Percentiles rank a stretch among this genome's conserved stretches.
Evolutionary conservation across 2,888 invertebrate species (phyloP).

Genomic region (Meliscaeva auricollis): DNA sequence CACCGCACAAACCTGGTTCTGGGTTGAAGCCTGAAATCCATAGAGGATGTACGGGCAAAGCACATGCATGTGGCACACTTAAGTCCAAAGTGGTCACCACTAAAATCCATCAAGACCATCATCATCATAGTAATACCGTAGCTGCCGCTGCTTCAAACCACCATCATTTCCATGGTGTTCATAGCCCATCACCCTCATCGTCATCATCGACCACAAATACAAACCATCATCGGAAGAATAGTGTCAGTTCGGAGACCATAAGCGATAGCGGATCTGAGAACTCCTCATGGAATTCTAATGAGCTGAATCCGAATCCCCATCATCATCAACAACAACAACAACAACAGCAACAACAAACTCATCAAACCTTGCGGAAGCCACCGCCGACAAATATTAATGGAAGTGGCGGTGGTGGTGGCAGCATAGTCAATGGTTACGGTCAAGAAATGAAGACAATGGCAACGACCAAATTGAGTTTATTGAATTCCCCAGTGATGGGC

Average conservation of each 20-base stretch:
- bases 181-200: conserved; percentile 73
- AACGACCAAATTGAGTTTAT: conserved; percentile 54
- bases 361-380: conserved; percentile 62
- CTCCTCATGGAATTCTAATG: conserved; percentile 80
- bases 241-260: conserved; percentile 83
- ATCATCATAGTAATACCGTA: conserved; percentile 33
- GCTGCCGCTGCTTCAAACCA: conserved; percentile 9
- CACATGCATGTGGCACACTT: conserved; percentile 89
- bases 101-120: conserved; percentile 67
- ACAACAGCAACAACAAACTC: conserved; percentile 45
- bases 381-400: conserved; percentile 59
- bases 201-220: conserved; percentile 67
- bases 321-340: conserved; percentile 32
- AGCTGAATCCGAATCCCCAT: conserved; percentile 55
- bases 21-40: conserved; percentile 85
- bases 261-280: conserved; percentile 84
- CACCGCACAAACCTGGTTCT: conserved; percentile 81
- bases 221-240: conserved; percentile 81
- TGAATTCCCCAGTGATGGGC: conserved; percentile 68
- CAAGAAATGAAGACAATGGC: conserved; percentile 69
- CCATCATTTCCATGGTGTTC: conserved; percentile 58
- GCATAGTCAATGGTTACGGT: conserved; percentile 59
- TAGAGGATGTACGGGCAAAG: conserved; percentile 90
- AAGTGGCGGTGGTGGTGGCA: conserved; percentile 40
- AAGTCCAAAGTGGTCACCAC: conserved; percentile 79